Conservation (phyloP, 1,140 invertebrate genomes). For the Plodia interpunctella region DNA sequence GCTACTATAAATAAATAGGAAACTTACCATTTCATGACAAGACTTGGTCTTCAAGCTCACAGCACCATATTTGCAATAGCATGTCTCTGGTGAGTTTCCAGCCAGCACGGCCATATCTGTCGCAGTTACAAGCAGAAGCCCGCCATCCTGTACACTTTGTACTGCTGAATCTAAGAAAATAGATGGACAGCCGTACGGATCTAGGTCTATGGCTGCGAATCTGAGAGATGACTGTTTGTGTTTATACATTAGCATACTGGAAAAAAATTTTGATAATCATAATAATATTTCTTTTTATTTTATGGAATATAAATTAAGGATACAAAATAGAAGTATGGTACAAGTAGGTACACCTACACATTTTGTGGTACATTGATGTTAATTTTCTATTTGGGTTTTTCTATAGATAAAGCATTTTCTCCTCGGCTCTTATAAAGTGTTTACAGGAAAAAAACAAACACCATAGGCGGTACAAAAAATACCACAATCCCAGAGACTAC, state of each 20-base stretch:
- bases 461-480: too few species aligned
- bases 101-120: conserved; percentile 99
- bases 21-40: conserved; percentile 95
- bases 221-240: conserved; percentile 80
- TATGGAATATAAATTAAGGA: too few species aligned
- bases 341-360: too few species aligned
- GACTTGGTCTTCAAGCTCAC: conserved; percentile 90
- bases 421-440: too few species aligned
- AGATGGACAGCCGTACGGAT: conserved; percentile 97
- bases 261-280: conserved; percentile 54
- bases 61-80: conserved; percentile 95
- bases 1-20: too few species aligned
- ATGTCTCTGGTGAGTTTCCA: conserved; percentile 96
- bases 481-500: too few species aligned
- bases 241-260: conserved; percentile 90
- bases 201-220: conserved; percentile 96
- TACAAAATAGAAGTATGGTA: too few species aligned
- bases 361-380: too few species aligned
- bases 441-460: too few species aligned
- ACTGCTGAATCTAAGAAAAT: conserved; percentile 96
- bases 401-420: too few species aligned
- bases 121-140: conserved; percentile 94
- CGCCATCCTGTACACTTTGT: conserved; percentile 86
- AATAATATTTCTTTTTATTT: too few species aligned
- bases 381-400: too few species aligned